Percentiles rank a stretch among this genome's conserved stretches.
These are phyloP conservation scores for Baryphthengus martii DNA, from an alignment of 2,113 vertebrate genomes.

Conservation along the genomic window DNA sequence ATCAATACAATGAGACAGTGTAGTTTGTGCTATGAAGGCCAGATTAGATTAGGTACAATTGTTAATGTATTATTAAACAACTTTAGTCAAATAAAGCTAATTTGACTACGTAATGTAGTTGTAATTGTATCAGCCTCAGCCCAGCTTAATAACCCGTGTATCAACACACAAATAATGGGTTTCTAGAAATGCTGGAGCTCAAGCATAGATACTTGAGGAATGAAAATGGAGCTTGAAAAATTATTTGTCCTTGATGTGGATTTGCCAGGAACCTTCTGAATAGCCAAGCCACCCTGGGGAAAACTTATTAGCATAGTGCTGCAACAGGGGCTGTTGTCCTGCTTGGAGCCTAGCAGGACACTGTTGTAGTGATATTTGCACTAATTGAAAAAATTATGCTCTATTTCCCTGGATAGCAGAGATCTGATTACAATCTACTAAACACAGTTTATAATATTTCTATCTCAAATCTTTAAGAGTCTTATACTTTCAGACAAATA, in stretches of 20 bases:
- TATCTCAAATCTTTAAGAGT: not conserved
- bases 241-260: not conserved
- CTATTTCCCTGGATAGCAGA: not conserved
- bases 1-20: not conserved
- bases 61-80: not conserved
- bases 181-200: not conserved
- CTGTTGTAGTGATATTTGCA: fast-evolving
- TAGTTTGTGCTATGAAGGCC: not conserved
- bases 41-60: not conserved
- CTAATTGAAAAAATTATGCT: not conserved
- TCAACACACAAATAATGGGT: not conserved
- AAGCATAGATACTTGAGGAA: not conserved
- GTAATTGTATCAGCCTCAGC: not conserved
- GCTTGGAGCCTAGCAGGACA: not conserved
- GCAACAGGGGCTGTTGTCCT: not conserved
- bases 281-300: not conserved
- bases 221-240: not conserved
- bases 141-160: not conserved
- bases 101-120: not conserved
- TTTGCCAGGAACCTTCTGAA: not conserved
- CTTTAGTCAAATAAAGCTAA: not conserved
- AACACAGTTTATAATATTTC: not conserved
- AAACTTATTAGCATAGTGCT: not conserved
- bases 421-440: not conserved
- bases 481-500: not conserved